Evolutionary conservation across 2,113 vertebrate species (phyloP).

Genomic region (Phyllopteryx taeniolatus): DNA sequence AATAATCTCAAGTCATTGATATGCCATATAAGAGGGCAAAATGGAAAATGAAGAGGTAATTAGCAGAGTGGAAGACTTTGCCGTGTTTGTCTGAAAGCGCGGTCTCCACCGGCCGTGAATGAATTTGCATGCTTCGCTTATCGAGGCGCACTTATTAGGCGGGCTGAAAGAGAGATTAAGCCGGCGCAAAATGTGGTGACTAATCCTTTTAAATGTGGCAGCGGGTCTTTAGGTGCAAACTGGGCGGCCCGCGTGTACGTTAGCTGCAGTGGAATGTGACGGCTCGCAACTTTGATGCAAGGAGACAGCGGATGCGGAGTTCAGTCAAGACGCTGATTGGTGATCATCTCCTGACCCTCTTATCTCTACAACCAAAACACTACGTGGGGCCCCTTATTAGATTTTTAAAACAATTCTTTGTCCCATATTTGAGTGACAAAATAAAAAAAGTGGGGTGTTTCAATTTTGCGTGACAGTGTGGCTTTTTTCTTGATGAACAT

Average conservation of each 20-base stretch:
- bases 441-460: conserved; percentile 3
- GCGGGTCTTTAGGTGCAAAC: conserved; percentile 72
- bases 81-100: conserved; percentile 70
- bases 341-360: conserved; percentile 60
- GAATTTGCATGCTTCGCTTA: conserved; percentile 82
- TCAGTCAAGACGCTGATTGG: conserved; percentile 60
- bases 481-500: conserved; percentile 25
- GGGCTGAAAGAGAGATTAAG: conserved; percentile 82
- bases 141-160: conserved; percentile 79
- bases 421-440: background rate
- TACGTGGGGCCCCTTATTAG: conserved; percentile 41
- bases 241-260: conserved; percentile 43
- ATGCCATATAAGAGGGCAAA: conserved; percentile 71
- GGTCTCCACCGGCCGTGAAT: conserved; percentile 75
- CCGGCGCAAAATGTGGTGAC: conserved; percentile 78
- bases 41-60: conserved; percentile 79
- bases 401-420: conserved; percentile 5
- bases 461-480: conserved; percentile 38
- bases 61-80: conserved; percentile 77
- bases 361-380: conserved; percentile 56
- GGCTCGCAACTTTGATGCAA: conserved; percentile 21
- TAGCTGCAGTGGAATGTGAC: conserved; percentile 46
- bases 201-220: conserved; percentile 82
- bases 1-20: conserved; percentile 76
- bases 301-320: conserved; percentile 27